Base-by-base conservation (phyloP, 2,797 vertebrate species). In the Acanthis flammea region DNA sequence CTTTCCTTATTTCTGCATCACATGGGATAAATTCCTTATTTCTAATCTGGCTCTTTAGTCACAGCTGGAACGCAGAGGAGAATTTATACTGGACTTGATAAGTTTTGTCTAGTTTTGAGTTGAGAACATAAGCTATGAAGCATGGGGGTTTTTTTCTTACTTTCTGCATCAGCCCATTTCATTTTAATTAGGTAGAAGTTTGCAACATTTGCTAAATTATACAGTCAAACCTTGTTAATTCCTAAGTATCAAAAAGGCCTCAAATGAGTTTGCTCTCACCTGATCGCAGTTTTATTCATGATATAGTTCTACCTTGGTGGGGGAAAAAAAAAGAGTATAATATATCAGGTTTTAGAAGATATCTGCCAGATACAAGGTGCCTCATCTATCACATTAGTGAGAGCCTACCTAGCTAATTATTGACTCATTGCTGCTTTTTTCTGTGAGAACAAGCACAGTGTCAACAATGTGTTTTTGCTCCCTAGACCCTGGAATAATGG, bases 1-100 rank as follows among this genome's bases (percentile, higher is more conserved):
- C 78, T 95, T 90, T 91, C n/a, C 31, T 84, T 58, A n/a, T 86
- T 96, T 84, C 62, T 73, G 41, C 44, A 78, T 95, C 70, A 90
- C 57, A 45, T 58, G 42, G 28, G 66, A 72, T 60, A 86, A 90
- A 78, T 84, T 88, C 54, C 37, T 84, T 22, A 19, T 41, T 78
- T 90, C 48, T 90, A 70, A 89, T 79, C 71, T 77, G 48, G 3
- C 9, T 67, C 82, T 93, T 85, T 45, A 76, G 48, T 67, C 75
- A 74, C 63, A 91, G 48, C 8, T 87, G 60, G 71, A 93, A 51
- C 18, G 84, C 51, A 75, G 78, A 72, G 58, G 28, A 75, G 54
- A 94, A 73, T 63, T 92, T 81, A 73, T 61, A 39, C 7, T 19
- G 63, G 62, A 44, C 13, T 37, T 70, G 11, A 4, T 65, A 67